phyloP scores from a whole-genome alignment of 2,888 invertebrate genomes.

The Brenthis daphne region DNA sequence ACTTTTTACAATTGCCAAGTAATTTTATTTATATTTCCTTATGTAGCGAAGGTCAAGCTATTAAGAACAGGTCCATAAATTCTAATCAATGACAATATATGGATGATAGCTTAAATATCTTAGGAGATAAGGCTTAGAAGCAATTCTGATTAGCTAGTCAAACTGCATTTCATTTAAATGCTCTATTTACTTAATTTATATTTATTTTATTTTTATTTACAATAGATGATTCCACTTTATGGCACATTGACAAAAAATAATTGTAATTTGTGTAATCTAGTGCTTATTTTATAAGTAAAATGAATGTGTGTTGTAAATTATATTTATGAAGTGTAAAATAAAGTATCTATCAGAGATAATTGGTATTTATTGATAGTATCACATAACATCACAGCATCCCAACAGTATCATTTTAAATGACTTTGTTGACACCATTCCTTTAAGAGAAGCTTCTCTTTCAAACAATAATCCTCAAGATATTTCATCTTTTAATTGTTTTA shows the following conservation, averaged over 20 bases:
- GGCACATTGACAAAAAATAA: conserved; percentile 15
- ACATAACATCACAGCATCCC: conserved; percentile 32
- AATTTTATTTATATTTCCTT: not conserved
- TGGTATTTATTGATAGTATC: conserved; percentile 37
- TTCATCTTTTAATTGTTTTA: conserved; percentile 37
- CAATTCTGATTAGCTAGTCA: conserved; percentile 50
- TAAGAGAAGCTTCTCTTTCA: conserved; percentile 9
- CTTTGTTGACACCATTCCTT: conserved; percentile 11
- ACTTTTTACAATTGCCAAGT: not conserved
- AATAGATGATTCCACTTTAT: conserved; percentile 6
- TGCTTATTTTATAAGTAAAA: conserved; percentile 24
- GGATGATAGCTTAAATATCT: conserved; percentile 16
- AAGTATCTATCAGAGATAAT: conserved; percentile 35
- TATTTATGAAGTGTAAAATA: conserved; percentile 41
- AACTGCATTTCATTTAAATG: conserved; percentile 50
- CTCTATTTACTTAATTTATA: conserved; percentile 7
- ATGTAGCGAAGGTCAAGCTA: conserved; percentile 1
- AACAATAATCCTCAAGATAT: conserved; percentile 10
- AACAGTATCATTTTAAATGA: conserved; percentile 9
- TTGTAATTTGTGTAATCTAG: conserved; percentile 26
- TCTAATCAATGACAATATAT: conserved; percentile 28
- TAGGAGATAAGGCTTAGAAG: conserved; percentile 33
- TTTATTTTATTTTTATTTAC: conserved; percentile 2
- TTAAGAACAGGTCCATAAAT: conserved; percentile 6
- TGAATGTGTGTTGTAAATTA: conserved; percentile 37